Percentiles rank a stretch among this genome's conserved stretches.
Conservation (phyloP, 2,113 vertebrate genomes). For the Galeopterus variegatus region DNA sequence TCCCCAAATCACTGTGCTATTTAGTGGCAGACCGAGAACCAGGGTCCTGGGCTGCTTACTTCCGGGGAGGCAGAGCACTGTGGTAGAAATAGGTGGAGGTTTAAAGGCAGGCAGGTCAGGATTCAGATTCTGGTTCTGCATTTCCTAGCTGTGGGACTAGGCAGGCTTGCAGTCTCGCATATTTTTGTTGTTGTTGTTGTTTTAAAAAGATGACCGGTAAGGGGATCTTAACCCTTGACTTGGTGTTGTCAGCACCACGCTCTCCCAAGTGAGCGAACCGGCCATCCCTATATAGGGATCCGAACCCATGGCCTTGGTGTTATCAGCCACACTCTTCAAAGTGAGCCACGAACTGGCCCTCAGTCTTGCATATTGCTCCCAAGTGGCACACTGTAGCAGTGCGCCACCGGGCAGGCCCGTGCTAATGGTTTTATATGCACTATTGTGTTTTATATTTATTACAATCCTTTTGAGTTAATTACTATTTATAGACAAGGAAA, state of each 20-base stretch:
- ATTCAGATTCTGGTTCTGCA: background rate
- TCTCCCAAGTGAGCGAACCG: no score
- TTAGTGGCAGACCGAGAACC: background rate
- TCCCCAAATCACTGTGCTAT: background rate
- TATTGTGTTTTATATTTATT: conserved; percentile 6
- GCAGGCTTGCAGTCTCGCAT: background rate
- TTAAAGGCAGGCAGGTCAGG: background rate
- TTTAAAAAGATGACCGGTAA: no score
- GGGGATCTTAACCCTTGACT: no score
- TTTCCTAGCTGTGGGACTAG: background rate
- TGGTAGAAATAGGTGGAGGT: background rate
- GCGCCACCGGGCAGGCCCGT: no score
- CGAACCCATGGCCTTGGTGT: no score
- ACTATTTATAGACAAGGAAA: background rate
- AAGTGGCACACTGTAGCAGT: no score
- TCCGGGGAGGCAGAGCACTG: background rate
- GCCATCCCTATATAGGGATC: no score
- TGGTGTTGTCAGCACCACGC: no score
- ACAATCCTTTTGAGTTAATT: background rate
- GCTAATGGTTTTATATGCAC: background rate
- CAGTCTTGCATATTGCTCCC: no score
- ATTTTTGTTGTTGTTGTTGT: no score
- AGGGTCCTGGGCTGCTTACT: background rate
- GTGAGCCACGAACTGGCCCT: no score
- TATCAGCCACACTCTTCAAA: no score